Base-by-base conservation (phyloP, 1,140 invertebrate species). In the Carposina sasakii region DNA sequence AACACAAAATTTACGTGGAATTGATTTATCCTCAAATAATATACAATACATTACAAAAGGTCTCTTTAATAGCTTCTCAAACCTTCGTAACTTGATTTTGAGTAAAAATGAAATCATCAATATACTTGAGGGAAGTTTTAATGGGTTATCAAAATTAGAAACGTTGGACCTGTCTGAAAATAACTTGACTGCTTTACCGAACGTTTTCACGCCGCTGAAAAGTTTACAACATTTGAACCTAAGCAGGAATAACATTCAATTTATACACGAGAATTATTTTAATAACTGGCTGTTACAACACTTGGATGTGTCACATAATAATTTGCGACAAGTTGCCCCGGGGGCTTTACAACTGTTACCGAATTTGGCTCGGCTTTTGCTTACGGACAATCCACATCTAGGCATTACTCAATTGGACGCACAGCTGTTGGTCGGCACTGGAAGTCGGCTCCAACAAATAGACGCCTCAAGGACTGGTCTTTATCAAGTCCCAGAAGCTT, bases 381-480 rank as follows among this genome's bases (percentile, higher is more conserved):
- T 96, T 22, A 90, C 91, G 20, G 90, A 90, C 61, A 94, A 94
- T 75, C 89, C 88, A 3, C 73, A 88, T 46, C 85, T 90, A 43
- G 90, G 87, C 20, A 77, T 79, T 43, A 76, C 76, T 46, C 86
- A 89, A 59, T 71, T 86, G 37, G 89, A 89, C 55, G 86, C 89
- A 16, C 87, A 88, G 15, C 65, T 91, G 43, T 85, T 94, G 24
- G 79, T 91, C 8, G 89, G 89, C n/a, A 92, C 91, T 3, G 91
- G 91, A 15, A 87, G 89, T 33, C 86, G 91, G 47, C 76, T 94
- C 21, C 91, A 93, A 72, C 91, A 91, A 36, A 90, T 96, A 13
- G 94, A 96, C 70, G 92, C 94, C 2, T 94, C 95, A 3, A 88
- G 90, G 48, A 94, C 92, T 1, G 91, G 92, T 20, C 86, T 98